Evolutionary conservation across 2,888 invertebrate species (phyloP), one percentile per base, ranked within the genome.

Genomic region (Drepanosiphum platanoidis): DNA sequence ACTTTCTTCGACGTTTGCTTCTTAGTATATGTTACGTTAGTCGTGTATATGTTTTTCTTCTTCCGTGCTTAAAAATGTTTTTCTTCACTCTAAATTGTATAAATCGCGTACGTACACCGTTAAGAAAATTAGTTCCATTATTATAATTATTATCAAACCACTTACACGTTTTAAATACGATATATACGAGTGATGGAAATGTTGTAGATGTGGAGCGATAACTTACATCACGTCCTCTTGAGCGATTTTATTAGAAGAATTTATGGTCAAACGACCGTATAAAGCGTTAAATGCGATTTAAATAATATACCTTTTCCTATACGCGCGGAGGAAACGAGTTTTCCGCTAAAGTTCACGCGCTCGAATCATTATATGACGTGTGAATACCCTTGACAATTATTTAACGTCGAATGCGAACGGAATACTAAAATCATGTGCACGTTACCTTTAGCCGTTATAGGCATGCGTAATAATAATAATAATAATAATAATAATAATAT

Each of bases 371-470:
- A 72, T 72, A 52, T 75, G 30, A 52, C 22, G 18, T 13, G 46
- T 8, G 18, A 36, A 32, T 79, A 42, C n/a, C 15, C 66, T 42
- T 79, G 42, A 79, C 78, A 66, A 79, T 79, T 46, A 66, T 66
- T 66, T 66, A n/a, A 42, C 66, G n/a, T 34, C 42, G 32, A n/a
- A 79, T 64, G 22, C 42, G n/a, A 15, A 46, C 32, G 78, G 42
- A 79, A 79, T 79, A 66, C 32, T 66, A 42, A 61, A 39, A n/a
- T 36, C 18, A 3, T 70, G 7, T n/a, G n/a, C 9, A 36, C 4
- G n/a, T 36, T 36, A 36, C 68, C 36, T 70, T 61, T 61, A 61
- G 61, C 8, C 22, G 61, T 61, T 61, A 27, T n/a, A 61, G n/a
- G n/a, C n/a, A n/a, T n/a, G n/a, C n/a, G 4, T 61, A 61, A 68